Percentiles rank a stretch among this genome's conserved stretches.
Conservation (phyloP, 2,888 invertebrate genomes). For the Cabera pusaria region DNA sequence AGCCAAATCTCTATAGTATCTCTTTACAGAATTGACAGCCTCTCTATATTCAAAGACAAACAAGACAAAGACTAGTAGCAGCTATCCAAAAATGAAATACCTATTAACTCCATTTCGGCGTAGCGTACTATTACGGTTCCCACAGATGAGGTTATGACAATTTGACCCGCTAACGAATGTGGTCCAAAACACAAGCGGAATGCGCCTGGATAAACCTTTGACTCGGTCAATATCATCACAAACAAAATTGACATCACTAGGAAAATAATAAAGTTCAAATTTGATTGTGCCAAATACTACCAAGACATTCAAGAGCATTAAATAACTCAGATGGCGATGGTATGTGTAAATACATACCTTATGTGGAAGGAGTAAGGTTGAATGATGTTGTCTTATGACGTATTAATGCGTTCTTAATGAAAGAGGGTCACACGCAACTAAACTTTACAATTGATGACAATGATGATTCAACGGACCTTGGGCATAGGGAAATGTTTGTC, state of each 20-base stretch:
- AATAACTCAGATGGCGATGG: constrained; percentile 2
- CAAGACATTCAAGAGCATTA: constrained; percentile 9
- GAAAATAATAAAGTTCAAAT: constrained; percentile 12
- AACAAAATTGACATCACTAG: constrained; percentile 1
- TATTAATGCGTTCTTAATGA: constrained; percentile 14
- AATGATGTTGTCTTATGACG: constrained; percentile 6
- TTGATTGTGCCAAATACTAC: constrained; percentile 9
- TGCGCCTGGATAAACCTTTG: constrained; percentile 20
- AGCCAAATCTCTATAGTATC: too few relatives aligned
- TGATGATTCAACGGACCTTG: constrained; percentile 21
- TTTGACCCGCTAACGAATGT: constrained; percentile 43
- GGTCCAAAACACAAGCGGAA: constrained; percentile 33
- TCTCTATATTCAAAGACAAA: too few relatives aligned
- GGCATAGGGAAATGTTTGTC: constrained; percentile 13
- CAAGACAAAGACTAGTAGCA: too few relatives aligned
- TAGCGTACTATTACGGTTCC: constrained; percentile 35
- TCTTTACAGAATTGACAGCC: too few relatives aligned
- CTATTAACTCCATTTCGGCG: constrained; percentile 10
- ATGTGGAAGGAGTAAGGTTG: constrained; percentile 17
- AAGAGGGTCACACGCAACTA: constrained; percentile 25
- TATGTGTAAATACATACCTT: constrained; percentile 4
- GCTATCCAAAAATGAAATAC: constrained; percentile 11
- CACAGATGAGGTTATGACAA: constrained; percentile 40
- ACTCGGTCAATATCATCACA: constrained; percentile 10
- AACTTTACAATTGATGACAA: constrained; percentile 21